Conservation (phyloP, 2,113 vertebrate genomes). For the Lucifuga dentata region DNA sequence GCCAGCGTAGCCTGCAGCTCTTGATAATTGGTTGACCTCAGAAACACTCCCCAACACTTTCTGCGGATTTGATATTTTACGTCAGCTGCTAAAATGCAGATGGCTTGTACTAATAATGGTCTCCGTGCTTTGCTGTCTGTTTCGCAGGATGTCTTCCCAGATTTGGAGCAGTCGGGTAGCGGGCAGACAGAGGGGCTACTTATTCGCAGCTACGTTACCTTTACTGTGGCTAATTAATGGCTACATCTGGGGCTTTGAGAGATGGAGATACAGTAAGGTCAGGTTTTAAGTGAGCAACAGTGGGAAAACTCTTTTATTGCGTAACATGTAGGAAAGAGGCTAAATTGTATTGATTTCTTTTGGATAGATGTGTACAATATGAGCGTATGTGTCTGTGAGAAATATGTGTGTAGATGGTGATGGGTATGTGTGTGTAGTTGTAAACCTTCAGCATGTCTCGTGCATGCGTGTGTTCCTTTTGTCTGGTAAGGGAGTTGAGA, state of each 20-base stretch:
- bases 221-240: conserved; percentile 52
- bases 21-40: conserved; percentile 70
- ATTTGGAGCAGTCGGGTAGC: conserved; percentile 33
- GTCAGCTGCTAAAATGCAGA: conserved; percentile 46
- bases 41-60: conserved; percentile 62
- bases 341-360: conserved; percentile 13
- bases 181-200: conserved; percentile 13
- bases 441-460: conserved; percentile 16
- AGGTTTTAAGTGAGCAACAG: conserved; percentile 21
- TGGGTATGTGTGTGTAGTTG: conserved; percentile 14
- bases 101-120: conserved; percentile 40
- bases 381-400: conserved; percentile 23
- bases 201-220: conserved; percentile 44
- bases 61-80: conserved; percentile 64
- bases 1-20: conserved; percentile 58
- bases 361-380: conserved; percentile 7
- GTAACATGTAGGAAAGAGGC: not conserved
- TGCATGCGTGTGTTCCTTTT: conserved; percentile 48
- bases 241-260: conserved; percentile 31
- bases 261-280: conserved; percentile 30
- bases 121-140: conserved; percentile 43
- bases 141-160: conserved; percentile 43
- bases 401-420: conserved; percentile 1
- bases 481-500: conserved; percentile 58
- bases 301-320: conserved; percentile 11